phyloP scores from a whole-genome alignment of 2,888 invertebrate genomes.

The Lamellibrachia satsuma region DNA sequence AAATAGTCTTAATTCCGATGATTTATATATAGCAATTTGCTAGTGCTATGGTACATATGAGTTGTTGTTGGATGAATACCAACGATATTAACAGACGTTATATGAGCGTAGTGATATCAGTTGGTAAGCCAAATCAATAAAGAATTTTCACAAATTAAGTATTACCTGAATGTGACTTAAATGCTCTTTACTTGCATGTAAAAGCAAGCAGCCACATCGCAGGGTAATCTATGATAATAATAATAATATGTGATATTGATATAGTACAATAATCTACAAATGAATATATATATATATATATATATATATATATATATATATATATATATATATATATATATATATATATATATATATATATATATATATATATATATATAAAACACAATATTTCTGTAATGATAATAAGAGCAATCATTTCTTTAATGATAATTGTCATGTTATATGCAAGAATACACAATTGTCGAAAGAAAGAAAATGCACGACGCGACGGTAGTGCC shows the following conservation, averaged over 20 bases:
- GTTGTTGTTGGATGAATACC: not conserved
- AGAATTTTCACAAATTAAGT: not conserved
- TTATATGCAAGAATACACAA: not conserved
- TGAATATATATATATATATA: slow-evolving; percentile 18
- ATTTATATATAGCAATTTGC: not conserved
- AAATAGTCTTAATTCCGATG: not conserved
- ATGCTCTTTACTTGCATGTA: not conserved
- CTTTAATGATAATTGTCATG: not conserved
- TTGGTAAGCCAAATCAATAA: not conserved
- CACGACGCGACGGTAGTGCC: not conserved
- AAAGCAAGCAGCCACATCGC: not conserved
- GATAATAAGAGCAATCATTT: not conserved
- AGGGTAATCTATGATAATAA: not conserved
- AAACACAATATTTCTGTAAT: too few species aligned
- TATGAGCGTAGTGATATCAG: not conserved
- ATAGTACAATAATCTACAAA: not conserved
- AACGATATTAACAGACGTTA: not conserved
- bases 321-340: not conserved
- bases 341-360: too few species aligned
- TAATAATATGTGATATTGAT: not conserved
- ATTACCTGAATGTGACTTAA: too few species aligned
- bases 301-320: not conserved
- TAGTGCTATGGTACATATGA: not conserved
- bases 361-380: too few species aligned
- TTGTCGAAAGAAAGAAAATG: not conserved